Percentiles rank a stretch among this genome's conserved stretches.
Evolutionary conservation across 2,113 vertebrate species (phyloP).

Genomic region (Sinocyclocheilus rhinocerous): DNA sequence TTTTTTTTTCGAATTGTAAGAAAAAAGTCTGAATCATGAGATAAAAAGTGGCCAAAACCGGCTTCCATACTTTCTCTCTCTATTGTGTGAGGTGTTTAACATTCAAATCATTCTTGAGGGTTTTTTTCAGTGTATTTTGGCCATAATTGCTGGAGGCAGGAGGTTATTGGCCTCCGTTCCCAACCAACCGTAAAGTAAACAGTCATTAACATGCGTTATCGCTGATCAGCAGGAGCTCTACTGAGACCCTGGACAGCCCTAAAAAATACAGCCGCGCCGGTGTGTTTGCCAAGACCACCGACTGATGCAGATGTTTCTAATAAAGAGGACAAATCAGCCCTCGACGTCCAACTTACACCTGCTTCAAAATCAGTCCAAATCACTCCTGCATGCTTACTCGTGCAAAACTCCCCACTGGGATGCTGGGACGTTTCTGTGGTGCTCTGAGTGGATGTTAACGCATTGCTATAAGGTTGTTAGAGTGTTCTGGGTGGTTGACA

Average conservation of each 20-base stretch:
- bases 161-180: constrained; percentile 56
- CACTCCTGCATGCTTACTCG: neutral
- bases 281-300: neutral
- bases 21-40: too few relatives aligned
- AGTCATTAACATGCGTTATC: constrained; percentile 68
- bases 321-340: neutral
- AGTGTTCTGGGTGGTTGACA: neutral
- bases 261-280: constrained; percentile 33
- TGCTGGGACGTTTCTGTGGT: neutral
- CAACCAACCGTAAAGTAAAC: constrained; percentile 65
- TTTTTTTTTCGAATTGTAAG: too few relatives aligned
- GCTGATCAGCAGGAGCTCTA: constrained; percentile 58
- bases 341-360: neutral
- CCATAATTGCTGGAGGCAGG: constrained; percentile 62
- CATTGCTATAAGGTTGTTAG: too few relatives aligned
- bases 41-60: too few relatives aligned
- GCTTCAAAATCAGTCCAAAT: neutral
- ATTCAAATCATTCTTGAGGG: constrained; percentile 13
- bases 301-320: neutral
- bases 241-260: neutral
- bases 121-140: constrained; percentile 33
- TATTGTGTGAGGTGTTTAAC: neutral
- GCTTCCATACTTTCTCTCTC: too few relatives aligned
- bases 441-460: neutral
- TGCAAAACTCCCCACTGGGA: neutral